Evolutionary conservation across 2,888 invertebrate species (phyloP).

Genomic region (Lamproptera curius): DNA sequence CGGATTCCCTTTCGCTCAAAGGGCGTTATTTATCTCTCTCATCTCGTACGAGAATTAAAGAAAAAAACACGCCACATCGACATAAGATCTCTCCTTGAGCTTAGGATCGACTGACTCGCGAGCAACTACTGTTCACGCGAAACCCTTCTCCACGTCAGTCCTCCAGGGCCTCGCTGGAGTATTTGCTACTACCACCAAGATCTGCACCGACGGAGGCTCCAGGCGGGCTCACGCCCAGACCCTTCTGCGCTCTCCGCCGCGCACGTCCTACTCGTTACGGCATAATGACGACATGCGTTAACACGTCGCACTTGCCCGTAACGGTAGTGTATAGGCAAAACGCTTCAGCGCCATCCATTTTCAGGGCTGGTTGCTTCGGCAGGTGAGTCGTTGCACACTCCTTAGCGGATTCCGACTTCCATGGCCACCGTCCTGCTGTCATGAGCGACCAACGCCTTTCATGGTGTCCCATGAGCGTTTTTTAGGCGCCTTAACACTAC

Average conservation of each 20-base stretch:
- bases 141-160: slow-evolving; percentile 58
- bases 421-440: slow-evolving; percentile 85
- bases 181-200: neutral
- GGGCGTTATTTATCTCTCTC: slow-evolving; percentile 43
- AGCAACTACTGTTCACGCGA: slow-evolving; percentile 71
- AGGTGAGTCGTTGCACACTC: slow-evolving; percentile 78
- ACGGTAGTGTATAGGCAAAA: slow-evolving; percentile 62
- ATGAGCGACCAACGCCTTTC: slow-evolving; percentile 78
- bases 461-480: slow-evolving; percentile 59
- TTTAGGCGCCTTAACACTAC: slow-evolving; percentile 83
- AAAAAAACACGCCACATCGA: slow-evolving; percentile 19
- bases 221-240: slow-evolving; percentile 70
- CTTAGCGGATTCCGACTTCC: slow-evolving; percentile 84
- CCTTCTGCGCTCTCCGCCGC: slow-evolving; percentile 73
- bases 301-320: slow-evolving; percentile 32
- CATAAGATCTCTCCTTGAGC: slow-evolving; percentile 72
- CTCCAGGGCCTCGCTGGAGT: slow-evolving; percentile 80
- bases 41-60: neutral
- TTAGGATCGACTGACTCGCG: slow-evolving; percentile 79
- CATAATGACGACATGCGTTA: neutral
- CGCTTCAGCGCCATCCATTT: slow-evolving; percentile 82
- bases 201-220: slow-evolving; percentile 45
- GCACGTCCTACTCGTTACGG: neutral
- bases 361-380: slow-evolving; percentile 81
- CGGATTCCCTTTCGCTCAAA: slow-evolving; percentile 76